These are phyloP conservation scores for Drosophila kanekoi DNA, from an alignment of 2,888 invertebrate species.

Conservation along the genomic window DNA sequence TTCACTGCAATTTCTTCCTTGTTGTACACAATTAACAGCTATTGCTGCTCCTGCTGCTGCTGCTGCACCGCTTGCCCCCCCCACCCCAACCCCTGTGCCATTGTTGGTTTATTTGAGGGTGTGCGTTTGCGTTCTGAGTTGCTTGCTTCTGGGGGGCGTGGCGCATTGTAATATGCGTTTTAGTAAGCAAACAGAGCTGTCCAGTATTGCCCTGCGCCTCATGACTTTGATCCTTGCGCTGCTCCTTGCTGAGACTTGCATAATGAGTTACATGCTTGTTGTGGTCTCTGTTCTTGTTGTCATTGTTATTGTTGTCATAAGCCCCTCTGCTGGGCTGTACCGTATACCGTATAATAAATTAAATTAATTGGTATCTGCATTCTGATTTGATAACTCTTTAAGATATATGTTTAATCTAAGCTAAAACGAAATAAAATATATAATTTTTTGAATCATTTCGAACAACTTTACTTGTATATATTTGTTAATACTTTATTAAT, in stretches of 20 bases:
- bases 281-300: constrained; percentile 26
- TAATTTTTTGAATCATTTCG: too few species aligned
- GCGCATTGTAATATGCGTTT: constrained; percentile 63
- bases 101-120: constrained; percentile 14
- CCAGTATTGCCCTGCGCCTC: constrained; percentile 16
- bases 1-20: constrained; percentile 76
- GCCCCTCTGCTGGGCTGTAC: constrained; percentile 2
- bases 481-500: too few species aligned
- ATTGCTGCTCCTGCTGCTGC: constrained; percentile 37
- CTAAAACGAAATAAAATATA: too few species aligned
- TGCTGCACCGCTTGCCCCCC: constrained; percentile 17
- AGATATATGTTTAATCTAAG: not conserved
- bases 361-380: not conserved
- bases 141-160: constrained; percentile 45
- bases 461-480: too few species aligned
- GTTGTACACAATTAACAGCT: constrained; percentile 79
- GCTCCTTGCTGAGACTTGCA: constrained; percentile 62
- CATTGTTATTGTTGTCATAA: constrained; percentile 13
- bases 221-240: constrained; percentile 27
- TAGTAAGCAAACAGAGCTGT: constrained; percentile 40
- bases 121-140: constrained; percentile 45
- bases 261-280: constrained; percentile 73
- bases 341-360: not conserved
- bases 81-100: not conserved
- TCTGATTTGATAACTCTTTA: not conserved